Base-by-base conservation (phyloP, 2,888 invertebrate species). In the Sphinx pinastri region DNA sequence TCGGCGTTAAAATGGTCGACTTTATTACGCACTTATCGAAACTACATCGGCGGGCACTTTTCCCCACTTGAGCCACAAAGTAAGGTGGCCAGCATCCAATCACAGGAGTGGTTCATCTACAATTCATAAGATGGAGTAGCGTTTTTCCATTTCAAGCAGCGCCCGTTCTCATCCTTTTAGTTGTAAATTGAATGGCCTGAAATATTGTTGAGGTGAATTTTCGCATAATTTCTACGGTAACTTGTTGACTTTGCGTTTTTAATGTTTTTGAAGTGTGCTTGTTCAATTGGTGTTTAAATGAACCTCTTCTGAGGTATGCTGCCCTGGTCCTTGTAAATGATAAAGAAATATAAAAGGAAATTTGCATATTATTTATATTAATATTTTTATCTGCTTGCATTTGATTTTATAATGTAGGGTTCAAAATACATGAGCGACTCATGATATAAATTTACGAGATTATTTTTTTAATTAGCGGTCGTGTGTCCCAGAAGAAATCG, bases 31-130 rank as follows among this genome's bases (percentile, higher is more conserved):
- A 19, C 19, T 19, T 47, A 19, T 63, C 60, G 60, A 47, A 47
- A 16, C 60, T 47, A 63, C 47, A 55, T 55, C 19, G 7, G 16
- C n/a, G 13, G 19, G 19, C 49, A 49, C 63, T 63, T 63, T 63
- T 49, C 49, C 7, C 63, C 63, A 49, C 63, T 63, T 13, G 19
- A 16, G 57, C 63, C 49, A 63, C 63, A 63, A 60, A 60, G 66
- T 52, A 51, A 38, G 71, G 72, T 57, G 6, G 38, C 38, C 38
- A 68, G 16, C 55, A 55, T 19, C 63, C 72, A 75, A 75, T 75
- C 70, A 14, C 16, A 10, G 25, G 58, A 75, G 74, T 75, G 74
- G 59, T 60, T 69, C 58, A 75, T 74, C 16, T 73, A 70, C 69
- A 73, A 75, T 75, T 75, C 74, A 75, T 71, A 58, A 70, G 58